Evolutionary conservation across 35 echinoderm and acorn worm genomes (phyloP).

Genomic region (Amphiura filiformis): DNA sequence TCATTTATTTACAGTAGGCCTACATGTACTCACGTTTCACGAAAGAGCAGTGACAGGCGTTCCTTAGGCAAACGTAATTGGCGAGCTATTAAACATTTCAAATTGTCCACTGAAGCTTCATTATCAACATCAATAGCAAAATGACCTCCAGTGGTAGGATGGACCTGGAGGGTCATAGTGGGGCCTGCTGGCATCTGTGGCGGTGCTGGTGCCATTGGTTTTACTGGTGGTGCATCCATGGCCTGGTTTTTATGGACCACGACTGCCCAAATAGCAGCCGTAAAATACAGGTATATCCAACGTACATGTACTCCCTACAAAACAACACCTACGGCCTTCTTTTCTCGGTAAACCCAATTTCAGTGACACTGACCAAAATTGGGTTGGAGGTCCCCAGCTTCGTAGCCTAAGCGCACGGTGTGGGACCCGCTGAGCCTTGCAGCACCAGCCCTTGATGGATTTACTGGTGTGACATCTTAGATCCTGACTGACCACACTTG

Average conservation of each 20-base stretch:
- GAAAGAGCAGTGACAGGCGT: slow-evolving; percentile 21
- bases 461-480: neutral
- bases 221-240: neutral
- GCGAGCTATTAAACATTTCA: slow-evolving; percentile 27
- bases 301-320: neutral
- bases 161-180: slow-evolving; percentile 27
- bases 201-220: neutral
- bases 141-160: slow-evolving; percentile 35
- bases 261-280: neutral
- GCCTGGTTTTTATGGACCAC: neutral
- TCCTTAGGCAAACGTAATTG: slow-evolving; percentile 34
- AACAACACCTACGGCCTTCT: neutral
- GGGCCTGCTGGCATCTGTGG: neutral
- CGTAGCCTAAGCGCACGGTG: neutral
- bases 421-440: neutral
- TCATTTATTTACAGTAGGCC: no score
- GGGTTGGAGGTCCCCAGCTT: neutral
- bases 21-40: slow-evolving; percentile 27
- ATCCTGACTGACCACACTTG: neutral
- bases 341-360: neutral
- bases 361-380: neutral
- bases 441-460: neutral
- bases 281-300: neutral
- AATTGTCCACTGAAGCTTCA: slow-evolving; percentile 18
- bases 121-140: slow-evolving; percentile 17